Evolutionary conservation across 2,888 invertebrate genomes (phyloP).

Genomic region (Schrankia costaestrigalis): DNA sequence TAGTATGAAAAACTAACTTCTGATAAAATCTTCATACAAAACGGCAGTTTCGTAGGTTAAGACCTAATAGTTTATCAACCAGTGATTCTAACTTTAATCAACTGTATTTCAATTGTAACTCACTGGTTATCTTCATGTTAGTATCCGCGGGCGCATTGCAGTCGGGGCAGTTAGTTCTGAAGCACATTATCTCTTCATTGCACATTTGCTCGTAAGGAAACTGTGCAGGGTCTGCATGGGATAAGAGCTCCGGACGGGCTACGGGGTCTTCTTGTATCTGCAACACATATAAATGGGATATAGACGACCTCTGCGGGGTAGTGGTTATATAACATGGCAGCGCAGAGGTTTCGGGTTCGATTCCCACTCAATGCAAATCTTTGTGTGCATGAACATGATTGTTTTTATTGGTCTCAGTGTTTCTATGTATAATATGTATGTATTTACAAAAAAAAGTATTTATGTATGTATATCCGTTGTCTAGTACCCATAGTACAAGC

Average conservation of each 20-base stretch:
- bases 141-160: conserved; percentile 92
- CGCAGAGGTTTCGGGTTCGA: no score
- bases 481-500: no score
- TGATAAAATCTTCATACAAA: neutral
- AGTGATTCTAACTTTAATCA: neutral
- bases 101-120: conserved; percentile 18
- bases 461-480: no score
- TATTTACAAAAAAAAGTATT: no score
- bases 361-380: no score
- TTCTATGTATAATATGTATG: no score
- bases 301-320: no score
- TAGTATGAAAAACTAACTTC: no score
- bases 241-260: conserved; percentile 50
- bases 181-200: conserved; percentile 88
- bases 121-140: conserved; percentile 84
- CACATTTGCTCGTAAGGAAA: conserved; percentile 84
- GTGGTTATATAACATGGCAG: no score
- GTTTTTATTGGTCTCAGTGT: no score
- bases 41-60: neutral
- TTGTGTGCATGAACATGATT: no score
- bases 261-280: neutral
- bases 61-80: neutral
- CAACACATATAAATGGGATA: no score
- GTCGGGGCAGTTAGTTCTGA: conserved; percentile 91
- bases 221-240: conserved; percentile 80